Percentiles rank a stretch among this genome's conserved stretches.
Conservation (phyloP, 2,888 invertebrate genomes). For the Nyleta sp. region DNA sequence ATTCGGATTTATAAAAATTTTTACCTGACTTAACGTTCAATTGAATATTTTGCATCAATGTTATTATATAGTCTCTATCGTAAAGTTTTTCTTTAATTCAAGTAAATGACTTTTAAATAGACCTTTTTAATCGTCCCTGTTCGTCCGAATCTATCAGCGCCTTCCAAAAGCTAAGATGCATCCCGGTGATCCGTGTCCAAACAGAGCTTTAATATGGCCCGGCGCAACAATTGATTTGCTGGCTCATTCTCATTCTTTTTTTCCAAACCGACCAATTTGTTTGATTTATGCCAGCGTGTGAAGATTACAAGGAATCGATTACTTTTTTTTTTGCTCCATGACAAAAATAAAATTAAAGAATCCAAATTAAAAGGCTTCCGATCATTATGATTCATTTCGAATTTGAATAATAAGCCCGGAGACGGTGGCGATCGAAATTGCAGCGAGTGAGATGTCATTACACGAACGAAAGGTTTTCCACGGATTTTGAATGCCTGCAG, state of each 20-base stretch:
- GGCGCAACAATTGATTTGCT: conserved; percentile 52
- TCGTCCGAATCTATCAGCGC: conserved; percentile 54
- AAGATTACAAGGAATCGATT: conserved; percentile 59
- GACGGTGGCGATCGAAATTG: conserved; percentile 8
- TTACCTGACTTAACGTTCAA: no score
- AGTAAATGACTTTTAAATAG: not conserved
- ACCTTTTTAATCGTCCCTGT: conserved; percentile 20
- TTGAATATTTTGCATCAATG: no score
- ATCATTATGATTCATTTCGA: conserved; percentile 24
- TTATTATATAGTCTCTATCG: no score
- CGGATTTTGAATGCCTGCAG: conserved; percentile 39
- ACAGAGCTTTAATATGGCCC: conserved; percentile 56
- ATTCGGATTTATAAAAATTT: no score
- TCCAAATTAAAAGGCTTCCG: conserved; percentile 43
- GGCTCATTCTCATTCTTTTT: conserved; percentile 52
- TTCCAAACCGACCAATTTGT: conserved; percentile 52
- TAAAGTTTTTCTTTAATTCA: not conserved
- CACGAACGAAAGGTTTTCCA: conserved; percentile 32
- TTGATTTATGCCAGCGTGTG: conserved; percentile 61
- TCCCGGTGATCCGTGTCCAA: conserved; percentile 61
- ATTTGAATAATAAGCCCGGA: conserved; percentile 23
- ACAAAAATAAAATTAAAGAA: conserved; percentile 30
- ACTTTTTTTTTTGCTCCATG: conserved; percentile 32
- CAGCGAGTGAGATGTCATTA: conserved; percentile 54
- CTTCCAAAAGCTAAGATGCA: conserved; percentile 52